phyloP scores from a whole-genome alignment of 92 coral and sea anemone genomes.

The Parazoanthus swiftii region DNA sequence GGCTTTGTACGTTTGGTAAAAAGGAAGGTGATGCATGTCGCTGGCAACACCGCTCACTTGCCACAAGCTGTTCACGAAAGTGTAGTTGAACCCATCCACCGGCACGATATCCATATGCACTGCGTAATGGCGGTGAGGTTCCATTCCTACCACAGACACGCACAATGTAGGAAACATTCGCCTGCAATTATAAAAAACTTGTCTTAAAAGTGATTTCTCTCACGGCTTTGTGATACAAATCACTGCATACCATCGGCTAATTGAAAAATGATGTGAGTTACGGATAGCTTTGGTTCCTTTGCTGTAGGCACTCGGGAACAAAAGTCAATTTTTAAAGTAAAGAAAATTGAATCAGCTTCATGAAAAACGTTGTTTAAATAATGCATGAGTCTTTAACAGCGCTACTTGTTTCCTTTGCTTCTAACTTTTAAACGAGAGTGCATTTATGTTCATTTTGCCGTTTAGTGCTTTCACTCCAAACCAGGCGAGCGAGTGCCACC shows the following conservation, averaged over 20 bases:
- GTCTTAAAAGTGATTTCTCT: background rate
- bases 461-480: background rate
- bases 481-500: background rate
- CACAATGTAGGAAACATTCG: constrained; percentile 87
- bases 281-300: background rate
- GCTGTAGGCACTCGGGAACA: background rate
- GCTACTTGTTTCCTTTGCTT: background rate
- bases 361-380: constrained; percentile 25
- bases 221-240: background rate
- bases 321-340: constrained; percentile 19
- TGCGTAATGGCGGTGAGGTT: constrained; percentile 63
- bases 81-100: constrained; percentile 82
- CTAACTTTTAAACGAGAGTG: background rate
- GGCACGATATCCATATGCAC: constrained; percentile 78
- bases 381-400: constrained; percentile 30
- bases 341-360: background rate
- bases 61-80: constrained; percentile 81
- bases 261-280: background rate
- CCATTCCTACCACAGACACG: constrained; percentile 81
- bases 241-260: background rate
- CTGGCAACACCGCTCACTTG: constrained; percentile 83
- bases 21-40: constrained; percentile 71
- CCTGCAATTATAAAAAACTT: constrained; percentile 44
- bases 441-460: constrained; percentile 12
- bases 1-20: constrained; percentile 81